Base-by-base conservation (phyloP, 2,888 invertebrate species). In the Anoplius nigerrimus region DNA sequence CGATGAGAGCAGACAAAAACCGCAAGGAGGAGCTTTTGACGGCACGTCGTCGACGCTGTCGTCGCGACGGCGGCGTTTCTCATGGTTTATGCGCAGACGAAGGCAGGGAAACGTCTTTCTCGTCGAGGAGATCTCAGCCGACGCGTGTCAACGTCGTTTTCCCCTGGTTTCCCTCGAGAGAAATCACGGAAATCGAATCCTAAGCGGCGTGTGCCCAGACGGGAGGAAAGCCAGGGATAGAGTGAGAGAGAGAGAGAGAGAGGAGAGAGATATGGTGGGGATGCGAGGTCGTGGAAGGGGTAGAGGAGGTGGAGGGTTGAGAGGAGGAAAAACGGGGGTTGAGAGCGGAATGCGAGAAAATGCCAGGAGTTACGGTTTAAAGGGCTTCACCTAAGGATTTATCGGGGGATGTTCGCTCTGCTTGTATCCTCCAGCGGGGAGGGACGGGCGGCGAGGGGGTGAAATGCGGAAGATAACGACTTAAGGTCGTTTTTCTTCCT, bases 71-170 rank as follows among this genome's bases (percentile, higher is more conserved):
- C 55, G 59, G 21, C 48, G 48, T 48, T 48, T 13, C 48, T 48
- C 48, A 15, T 24, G 24, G 55, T 16, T 55, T 24, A 22, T 27
- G 22, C 55, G 55, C 16, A 11, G 15, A 27, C 16, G 16, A 27
- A 24, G 4, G 48, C 3, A 22, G 24, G n/a, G 21, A 22, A 16
- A 27, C 27, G 24, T 51, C 58, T 55, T 65, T 56, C 53, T 61
- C 60, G 52, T 60, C 52, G 60, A 52, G 59, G 64, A 68, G 24
- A 54, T 68, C 55, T 57, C 48, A 48, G 54, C 42, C 58, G 58
- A 59, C 57, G 54, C 59, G 65, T 67, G 67, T 67, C 57, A 71
- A 68, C 68, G 69, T 20, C 34, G 22, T 27, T 58, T 27, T n/a
- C 21, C 20, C 24, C 5, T 8, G 4, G 21, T 13, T 15, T 15